phyloP scores from a whole-genome alignment of 1,140 invertebrate genomes.

The Prorops nasuta region DNA sequence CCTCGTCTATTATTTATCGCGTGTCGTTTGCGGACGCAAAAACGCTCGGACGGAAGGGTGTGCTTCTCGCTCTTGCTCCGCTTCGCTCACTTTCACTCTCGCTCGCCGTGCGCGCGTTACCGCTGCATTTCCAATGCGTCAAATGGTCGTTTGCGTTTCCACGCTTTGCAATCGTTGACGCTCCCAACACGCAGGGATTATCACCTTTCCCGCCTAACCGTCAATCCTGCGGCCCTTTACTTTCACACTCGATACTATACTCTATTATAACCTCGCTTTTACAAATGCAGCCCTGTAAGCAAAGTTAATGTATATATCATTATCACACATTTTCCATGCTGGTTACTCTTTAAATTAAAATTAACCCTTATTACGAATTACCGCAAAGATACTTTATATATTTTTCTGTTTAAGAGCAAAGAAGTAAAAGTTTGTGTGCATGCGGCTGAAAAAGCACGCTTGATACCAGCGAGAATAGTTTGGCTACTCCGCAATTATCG shows the following conservation, averaged over 20 bases:
- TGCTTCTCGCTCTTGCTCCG: too few relatives aligned
- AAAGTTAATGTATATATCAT: too few relatives aligned
- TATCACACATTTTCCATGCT: too few relatives aligned
- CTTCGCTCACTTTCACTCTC: not conserved
- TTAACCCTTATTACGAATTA: slow-evolving; percentile 3
- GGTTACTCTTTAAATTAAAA: slow-evolving; percentile 1
- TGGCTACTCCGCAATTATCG: too few relatives aligned
- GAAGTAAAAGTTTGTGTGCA: too few relatives aligned
- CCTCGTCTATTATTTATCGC: slow-evolving; percentile 53
- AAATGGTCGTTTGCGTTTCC: slow-evolving; percentile 28
- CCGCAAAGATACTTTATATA: too few relatives aligned
- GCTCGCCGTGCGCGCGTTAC: not conserved
- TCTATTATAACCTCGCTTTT: too few relatives aligned
- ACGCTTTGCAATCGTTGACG: slow-evolving; percentile 22
- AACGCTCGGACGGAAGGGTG: not conserved
- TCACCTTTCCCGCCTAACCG: slow-evolving; percentile 26
- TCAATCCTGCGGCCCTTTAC: slow-evolving; percentile 21
- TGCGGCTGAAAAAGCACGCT: too few relatives aligned
- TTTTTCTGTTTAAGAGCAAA: too few relatives aligned
- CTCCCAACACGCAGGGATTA: slow-evolving; percentile 40
- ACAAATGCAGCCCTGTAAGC: too few relatives aligned
- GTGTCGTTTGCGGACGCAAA: slow-evolving; percentile 18
- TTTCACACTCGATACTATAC: too few relatives aligned
- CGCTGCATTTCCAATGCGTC: slow-evolving; percentile 28
- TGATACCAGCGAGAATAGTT: too few relatives aligned